Base-by-base conservation (phyloP, 2,113 vertebrate genomes). In the Heterochromis multidens region DNA sequence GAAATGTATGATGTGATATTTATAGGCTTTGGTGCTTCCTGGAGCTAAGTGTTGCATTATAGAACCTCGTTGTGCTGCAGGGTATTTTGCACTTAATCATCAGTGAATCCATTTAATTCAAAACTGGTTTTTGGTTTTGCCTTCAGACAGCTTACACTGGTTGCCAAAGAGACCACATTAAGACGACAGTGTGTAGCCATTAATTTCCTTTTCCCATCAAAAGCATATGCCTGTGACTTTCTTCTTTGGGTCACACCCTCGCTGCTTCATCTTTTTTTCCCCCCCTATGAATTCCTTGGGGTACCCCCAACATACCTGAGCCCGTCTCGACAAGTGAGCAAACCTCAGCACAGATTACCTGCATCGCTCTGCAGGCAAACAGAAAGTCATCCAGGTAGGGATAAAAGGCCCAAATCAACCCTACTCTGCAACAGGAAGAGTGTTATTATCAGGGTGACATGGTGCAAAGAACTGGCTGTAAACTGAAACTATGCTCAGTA, bases 71-170 rank as follows among this genome's bases (percentile, higher is more conserved):
- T 86, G 46, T 67, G 65, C 86, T 78, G 16, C 35, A 1, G 86
- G 89, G 14, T 49, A 67, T 91, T 80, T 77, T 91, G 33, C 60
- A 80, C 85, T 90, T 91, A 80, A 92, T 90, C 84, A 88, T 89
- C 81, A 81, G 74, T 7, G 2, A 86, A 80, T 82, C 35, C 61
- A 58, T 79, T 90, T 77, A 67, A 87, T 87, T 90, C 14, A 1
- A 86, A 91, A 85, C 82, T 80, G 61, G 82, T 88, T 91, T 77
- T 80, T 72, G 23, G 62, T 85, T 90, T 89, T 6, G n/a, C 81
- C 70, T 83, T 74, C 59, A 89, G 58, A 92, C 70, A 65, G 70
- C 77, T 61, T 40, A 79, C 31, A 21, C 40, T 5, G 21, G 65
- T 87, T 8, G 10, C 58, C 63, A 88, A 83, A 82, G 80, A 70